These are phyloP conservation scores for Petrocephalus microphthalmus DNA, from an alignment of 2,113 vertebrate genomes.

Conservation along the genomic window DNA sequence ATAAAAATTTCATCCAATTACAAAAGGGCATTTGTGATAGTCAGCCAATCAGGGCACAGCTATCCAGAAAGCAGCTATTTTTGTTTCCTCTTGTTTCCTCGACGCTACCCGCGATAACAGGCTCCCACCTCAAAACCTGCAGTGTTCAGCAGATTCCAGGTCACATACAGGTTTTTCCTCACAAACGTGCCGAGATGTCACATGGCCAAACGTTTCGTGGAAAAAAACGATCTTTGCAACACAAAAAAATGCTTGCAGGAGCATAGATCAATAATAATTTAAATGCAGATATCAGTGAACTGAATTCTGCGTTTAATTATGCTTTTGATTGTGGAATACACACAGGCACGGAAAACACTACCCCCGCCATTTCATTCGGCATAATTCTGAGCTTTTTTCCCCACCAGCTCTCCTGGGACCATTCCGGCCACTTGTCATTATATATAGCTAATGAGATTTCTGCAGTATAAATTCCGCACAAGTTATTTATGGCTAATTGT, in stretches of 20 bases:
- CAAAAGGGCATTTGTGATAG: background rate
- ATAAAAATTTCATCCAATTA: background rate
- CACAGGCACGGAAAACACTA: background rate
- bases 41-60: conserved; percentile 4
- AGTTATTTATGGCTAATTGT: conserved; percentile 13
- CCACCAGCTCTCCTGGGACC: background rate
- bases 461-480: background rate
- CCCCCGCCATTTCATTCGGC: background rate
- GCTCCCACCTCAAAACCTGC: background rate
- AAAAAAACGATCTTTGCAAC: background rate
- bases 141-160: background rate
- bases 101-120: background rate
- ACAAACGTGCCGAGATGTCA: background rate
- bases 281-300: background rate
- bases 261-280: background rate
- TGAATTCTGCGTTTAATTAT: background rate
- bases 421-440: background rate
- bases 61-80: background rate
- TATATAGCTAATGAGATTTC: conserved; percentile 9
- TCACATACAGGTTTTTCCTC: background rate
- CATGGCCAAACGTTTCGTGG: background rate
- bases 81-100: background rate
- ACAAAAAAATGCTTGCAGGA: background rate
- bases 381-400: background rate
- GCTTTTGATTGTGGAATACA: background rate